Percentiles rank a stretch among this genome's conserved stretches.
Evolutionary conservation across 2,797 vertebrate species (phyloP).

Genomic region (Enteromius argenteus): DNA sequence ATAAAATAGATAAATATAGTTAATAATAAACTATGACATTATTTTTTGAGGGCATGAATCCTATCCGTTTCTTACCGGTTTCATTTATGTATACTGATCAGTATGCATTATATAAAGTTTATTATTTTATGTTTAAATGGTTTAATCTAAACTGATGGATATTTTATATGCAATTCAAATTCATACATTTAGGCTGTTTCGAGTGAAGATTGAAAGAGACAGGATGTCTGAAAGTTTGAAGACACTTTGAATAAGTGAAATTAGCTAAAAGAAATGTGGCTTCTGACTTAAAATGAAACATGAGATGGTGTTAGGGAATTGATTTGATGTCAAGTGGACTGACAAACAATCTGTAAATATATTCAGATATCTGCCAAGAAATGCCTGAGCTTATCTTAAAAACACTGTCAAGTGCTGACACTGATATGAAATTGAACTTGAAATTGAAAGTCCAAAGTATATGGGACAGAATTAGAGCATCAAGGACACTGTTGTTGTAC

Average conservation of each 20-base stretch:
- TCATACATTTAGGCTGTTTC: neutral
- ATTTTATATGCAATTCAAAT: neutral
- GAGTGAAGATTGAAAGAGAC: neutral
- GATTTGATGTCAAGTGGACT: neutral
- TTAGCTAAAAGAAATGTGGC: neutral
- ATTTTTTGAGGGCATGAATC: neutral
- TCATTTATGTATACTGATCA: neutral
- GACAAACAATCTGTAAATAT: constrained; percentile 16
- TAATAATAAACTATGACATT: neutral
- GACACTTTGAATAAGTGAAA: neutral
- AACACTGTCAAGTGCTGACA: constrained; percentile 22
- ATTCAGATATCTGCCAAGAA: constrained; percentile 28
- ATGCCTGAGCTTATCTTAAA: neutral
- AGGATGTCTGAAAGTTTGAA: neutral
- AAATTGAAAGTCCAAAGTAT: neutral
- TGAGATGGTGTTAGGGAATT: neutral
- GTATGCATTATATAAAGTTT: neutral
- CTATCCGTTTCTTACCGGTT: neutral
- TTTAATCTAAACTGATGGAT: neutral
- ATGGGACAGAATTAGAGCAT: neutral
- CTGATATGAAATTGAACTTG: constrained; percentile 13
- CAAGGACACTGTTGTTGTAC: neutral
- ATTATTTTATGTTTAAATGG: neutral
- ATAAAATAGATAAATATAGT: neutral
- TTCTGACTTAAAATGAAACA: neutral